phyloP scores from a whole-genome alignment of 2,888 invertebrate genomes.

The Callyntrura guangdongensis region DNA sequence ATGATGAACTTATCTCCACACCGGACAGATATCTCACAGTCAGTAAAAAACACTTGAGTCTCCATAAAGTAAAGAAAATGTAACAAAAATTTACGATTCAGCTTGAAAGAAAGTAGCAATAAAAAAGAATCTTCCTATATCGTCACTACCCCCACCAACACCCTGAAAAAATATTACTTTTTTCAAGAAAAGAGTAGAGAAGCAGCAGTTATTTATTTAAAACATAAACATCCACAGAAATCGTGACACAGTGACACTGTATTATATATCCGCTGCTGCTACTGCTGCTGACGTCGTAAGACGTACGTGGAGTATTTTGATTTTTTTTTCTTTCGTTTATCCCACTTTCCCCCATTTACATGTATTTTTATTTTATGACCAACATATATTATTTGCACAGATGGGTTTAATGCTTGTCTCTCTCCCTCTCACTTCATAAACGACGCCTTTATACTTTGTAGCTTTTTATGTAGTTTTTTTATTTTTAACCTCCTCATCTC shows the following conservation, averaged over 20 bases:
- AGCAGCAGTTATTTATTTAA: neutral
- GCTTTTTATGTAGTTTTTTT: neutral
- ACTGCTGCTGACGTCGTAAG: neutral
- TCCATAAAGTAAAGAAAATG: neutral
- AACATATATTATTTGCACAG: neutral
- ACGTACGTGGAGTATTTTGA: neutral
- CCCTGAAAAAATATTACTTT: constrained; percentile 5
- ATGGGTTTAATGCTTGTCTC: neutral
- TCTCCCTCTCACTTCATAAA: neutral
- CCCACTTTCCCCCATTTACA: neutral
- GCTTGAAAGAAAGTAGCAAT: constrained; percentile 1
- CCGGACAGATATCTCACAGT: neutral
- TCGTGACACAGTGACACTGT: constrained; percentile 29
- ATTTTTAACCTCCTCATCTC: no score
- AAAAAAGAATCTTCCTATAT: neutral
- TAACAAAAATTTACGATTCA: constrained; percentile 9
- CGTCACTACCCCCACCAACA: neutral
- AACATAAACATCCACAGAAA: constrained; percentile 22
- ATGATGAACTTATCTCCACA: neutral
- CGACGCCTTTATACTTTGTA: constrained; percentile 13
- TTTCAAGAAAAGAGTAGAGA: neutral
- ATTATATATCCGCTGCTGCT: neutral
- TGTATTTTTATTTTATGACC: constrained; percentile 12
- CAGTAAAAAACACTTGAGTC: neutral
- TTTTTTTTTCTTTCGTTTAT: constrained; percentile 1